A percentile compares a stretch with the other conserved stretches of the same genome.
Evolutionary conservation across 1,140 invertebrate genomes (phyloP).

Genomic region (Sinella curviseta): DNA sequence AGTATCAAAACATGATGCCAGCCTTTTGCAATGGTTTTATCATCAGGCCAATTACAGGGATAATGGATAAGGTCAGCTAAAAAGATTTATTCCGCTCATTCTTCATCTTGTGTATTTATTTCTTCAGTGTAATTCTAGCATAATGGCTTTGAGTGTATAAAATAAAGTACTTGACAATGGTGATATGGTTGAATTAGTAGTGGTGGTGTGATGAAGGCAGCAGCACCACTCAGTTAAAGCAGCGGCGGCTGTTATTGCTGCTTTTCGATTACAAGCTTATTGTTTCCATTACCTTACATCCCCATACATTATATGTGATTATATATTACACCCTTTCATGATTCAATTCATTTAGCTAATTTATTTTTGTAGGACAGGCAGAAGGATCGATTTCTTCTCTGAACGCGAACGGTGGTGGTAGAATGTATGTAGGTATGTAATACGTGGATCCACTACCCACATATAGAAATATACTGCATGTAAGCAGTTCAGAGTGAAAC

Average conservation of each 20-base stretch:
- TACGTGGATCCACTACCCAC: background rate
- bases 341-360: constrained; percentile 31
- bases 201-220: constrained; percentile 16
- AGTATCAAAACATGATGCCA: background rate
- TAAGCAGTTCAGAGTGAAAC: too few relatives aligned
- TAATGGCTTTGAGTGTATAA: background rate
- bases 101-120: constrained; percentile 8
- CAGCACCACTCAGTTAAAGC: background rate
- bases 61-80: constrained; percentile 16
- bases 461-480: too few relatives aligned
- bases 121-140: background rate
- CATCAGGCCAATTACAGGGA: constrained; percentile 4
- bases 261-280: background rate
- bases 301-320: constrained; percentile 1
- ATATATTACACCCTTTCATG: constrained; percentile 24
- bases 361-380: constrained; percentile 29
- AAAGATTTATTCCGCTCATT: constrained; percentile 23
- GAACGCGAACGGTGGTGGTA: background rate
- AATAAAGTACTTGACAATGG: background rate
- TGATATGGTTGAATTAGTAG: constrained; percentile 17
- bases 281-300: background rate
- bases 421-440: background rate
- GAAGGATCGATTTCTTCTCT: background rate
- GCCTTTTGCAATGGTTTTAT: constrained; percentile 21
- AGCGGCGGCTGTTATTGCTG: background rate